phyloP scores from a whole-genome alignment of 2,888 invertebrate species.

The Xylota segnis region DNA sequence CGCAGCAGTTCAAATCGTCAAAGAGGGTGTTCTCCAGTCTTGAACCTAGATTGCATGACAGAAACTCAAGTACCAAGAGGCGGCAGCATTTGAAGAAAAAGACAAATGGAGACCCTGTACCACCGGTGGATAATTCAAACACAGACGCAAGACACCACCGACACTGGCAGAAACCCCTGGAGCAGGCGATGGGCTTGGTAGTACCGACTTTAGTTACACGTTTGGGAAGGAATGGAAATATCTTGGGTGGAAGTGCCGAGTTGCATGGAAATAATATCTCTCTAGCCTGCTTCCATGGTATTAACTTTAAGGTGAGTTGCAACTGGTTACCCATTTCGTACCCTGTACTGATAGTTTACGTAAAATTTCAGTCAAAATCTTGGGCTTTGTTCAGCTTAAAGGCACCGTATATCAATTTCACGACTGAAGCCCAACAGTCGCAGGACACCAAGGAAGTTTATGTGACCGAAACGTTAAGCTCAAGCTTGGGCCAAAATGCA shows the following conservation, averaged over 20 bases:
- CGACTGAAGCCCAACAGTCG: slow-evolving; percentile 96
- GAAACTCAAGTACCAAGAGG: slow-evolving; percentile 82
- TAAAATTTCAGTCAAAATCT: slow-evolving; percentile 88
- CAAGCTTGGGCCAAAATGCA: slow-evolving; percentile 91
- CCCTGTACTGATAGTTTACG: not conserved
- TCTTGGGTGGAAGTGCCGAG: slow-evolving; percentile 95
- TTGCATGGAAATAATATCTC: slow-evolving; percentile 95
- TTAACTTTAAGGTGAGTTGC: slow-evolving; percentile 91
- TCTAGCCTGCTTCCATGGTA: slow-evolving; percentile 98
- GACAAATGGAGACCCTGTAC: slow-evolving; percentile 79
- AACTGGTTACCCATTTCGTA: no score
- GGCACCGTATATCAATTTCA: slow-evolving; percentile 96
- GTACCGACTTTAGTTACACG: slow-evolving; percentile 90
- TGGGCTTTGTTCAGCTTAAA: slow-evolving; percentile 98
- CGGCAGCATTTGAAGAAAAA: slow-evolving; percentile 84
- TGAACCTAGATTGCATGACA: slow-evolving; percentile 85
- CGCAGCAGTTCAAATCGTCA: slow-evolving; percentile 98
- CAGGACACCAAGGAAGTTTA: slow-evolving; percentile 90
- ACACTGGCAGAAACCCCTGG: slow-evolving; percentile 96
- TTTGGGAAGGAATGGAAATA: slow-evolving; percentile 89
- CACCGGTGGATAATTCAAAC: slow-evolving; percentile 81
- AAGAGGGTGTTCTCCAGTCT: slow-evolving; percentile 94
- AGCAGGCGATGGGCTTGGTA: slow-evolving; percentile 92
- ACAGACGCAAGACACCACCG: slow-evolving; percentile 92
- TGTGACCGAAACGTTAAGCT: slow-evolving; percentile 95